Base-by-base conservation (phyloP, 1,140 invertebrate species). In the Probaryconus sp. region DNA sequence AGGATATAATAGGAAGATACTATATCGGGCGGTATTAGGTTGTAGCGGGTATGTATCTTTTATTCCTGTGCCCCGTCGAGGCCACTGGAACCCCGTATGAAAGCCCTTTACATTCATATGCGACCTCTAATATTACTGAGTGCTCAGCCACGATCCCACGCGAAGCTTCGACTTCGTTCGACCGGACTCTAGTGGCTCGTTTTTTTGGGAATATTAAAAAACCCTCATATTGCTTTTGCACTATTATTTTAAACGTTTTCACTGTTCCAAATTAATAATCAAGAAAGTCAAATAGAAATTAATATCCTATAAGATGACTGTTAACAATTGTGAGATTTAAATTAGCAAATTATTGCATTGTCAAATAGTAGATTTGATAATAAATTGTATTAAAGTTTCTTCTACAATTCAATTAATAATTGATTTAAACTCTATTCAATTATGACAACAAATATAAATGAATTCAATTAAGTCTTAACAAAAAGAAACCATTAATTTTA, bases 181-280 rank as follows among this genome's bases (percentile, higher is more conserved):
- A 61, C 74, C 68, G 65, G 75, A 58, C 70, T 58, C 70, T 73
- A 69, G 70, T 69, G 53, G 37, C 35, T 56, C 60, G 42, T 55
- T 48, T 77, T 73, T 74, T 67, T 16, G 40, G 18, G 67, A 70
- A 75, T 82, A 82, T 81, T 82, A 81, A 82, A 80, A 76, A 55
- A 56, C 9, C 24, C 21, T 20, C 6, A 7, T 56, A 86, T 92
- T n/a, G 94, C 96, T 82, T 96, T 93, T 80, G 88, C 90, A 55
- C 51, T 58, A 48, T 16, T 47, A 51, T 63, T 61, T 26, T n/a
- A 51, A 5, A 16, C 11, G 4, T n/a, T n/a, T 1, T 42, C 37
- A 42, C 37, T 35, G 30, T n/a, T n/a, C n/a, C n/a, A 13, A 24
- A 20, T 21, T 13, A 37, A 26, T 37, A 30, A 2, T 2, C 3